Conservation (phyloP, 2,888 invertebrate species). For the Zonitis immaculata region DNA sequence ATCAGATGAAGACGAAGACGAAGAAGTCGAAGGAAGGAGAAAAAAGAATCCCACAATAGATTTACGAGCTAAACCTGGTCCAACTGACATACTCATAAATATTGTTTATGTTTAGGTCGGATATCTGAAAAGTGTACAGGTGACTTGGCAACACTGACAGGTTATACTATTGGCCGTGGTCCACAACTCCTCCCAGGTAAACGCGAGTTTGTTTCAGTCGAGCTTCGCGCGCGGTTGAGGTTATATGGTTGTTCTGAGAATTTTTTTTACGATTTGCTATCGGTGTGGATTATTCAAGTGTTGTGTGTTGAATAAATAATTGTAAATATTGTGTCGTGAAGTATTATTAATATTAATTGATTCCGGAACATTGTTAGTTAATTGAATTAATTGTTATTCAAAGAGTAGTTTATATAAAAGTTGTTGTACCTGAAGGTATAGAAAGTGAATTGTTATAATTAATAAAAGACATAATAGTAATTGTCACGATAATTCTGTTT, state of each 20-base stretch:
- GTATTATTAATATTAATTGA: too few species aligned
- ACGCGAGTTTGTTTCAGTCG: slow-evolving; percentile 36
- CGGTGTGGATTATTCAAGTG: neutral
- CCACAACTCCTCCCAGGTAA: slow-evolving; percentile 44
- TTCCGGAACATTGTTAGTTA: neutral
- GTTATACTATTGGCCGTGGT: slow-evolving; percentile 40
- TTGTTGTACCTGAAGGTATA: too few species aligned
- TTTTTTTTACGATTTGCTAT: neutral
- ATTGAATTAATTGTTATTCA: too few species aligned
- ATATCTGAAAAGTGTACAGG: slow-evolving; percentile 38
- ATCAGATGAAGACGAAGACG: too few species aligned
- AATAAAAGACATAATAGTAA: neutral
- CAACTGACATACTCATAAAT: slow-evolving; percentile 50
- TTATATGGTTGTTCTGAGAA: slow-evolving; percentile 2
- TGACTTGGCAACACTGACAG: slow-evolving; percentile 46
- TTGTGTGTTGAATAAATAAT: neutral
- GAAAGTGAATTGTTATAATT: neutral
- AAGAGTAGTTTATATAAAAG: too few species aligned
- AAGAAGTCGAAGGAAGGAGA: neutral
- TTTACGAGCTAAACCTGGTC: slow-evolving; percentile 48
- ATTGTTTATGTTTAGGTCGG: slow-evolving; percentile 49
- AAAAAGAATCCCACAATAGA: slow-evolving; percentile 39
- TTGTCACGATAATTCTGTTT: neutral
- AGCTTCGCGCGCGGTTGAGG: slow-evolving; percentile 41
- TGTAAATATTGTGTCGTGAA: neutral